Percentiles rank a stretch among this genome's conserved stretches.
Evolutionary conservation across 2,888 invertebrate species (phyloP).

Genomic region (Hemicrepidius hirtus): DNA sequence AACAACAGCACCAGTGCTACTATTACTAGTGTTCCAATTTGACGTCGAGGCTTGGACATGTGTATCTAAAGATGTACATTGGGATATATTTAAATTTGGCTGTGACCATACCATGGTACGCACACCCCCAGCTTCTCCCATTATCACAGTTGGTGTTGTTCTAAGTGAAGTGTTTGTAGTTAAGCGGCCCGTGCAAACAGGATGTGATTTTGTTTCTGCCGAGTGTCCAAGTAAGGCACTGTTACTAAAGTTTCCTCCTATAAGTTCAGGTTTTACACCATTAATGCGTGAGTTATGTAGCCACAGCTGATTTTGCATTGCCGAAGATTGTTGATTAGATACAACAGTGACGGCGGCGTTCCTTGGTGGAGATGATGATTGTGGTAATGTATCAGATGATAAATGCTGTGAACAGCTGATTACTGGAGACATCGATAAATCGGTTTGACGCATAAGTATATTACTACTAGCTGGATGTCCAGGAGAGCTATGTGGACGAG

Average conservation of each 20-base stretch:
- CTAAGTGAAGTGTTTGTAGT: conserved; percentile 71
- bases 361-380: conserved; percentile 49
- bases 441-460: conserved; percentile 68
- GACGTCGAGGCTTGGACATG: conserved; percentile 68
- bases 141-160: conserved; percentile 89
- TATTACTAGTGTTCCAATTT: conserved; percentile 65
- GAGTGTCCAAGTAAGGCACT: conserved; percentile 57
- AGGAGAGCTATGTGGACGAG: conserved; percentile 71
- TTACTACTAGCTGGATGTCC: conserved; percentile 68
- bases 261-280: conserved; percentile 87
- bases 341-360: conserved; percentile 53
- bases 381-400: conserved; percentile 56
- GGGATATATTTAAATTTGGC: conserved; percentile 72
- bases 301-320: conserved; percentile 69
- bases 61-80: conserved; percentile 65
- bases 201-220: conserved; percentile 63
- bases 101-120: conserved; percentile 82
- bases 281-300: conserved; percentile 78
- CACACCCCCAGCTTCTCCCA: conserved; percentile 95
- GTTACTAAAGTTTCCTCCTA: conserved; percentile 76
- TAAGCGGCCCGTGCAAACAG: conserved; percentile 60
- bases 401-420: conserved; percentile 54
- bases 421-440: conserved; percentile 63
- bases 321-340: conserved; percentile 60
- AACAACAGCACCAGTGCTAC: conserved; percentile 62